A percentile compares a stretch with the other conserved stretches of the same genome.
Conservation (phyloP, 2,113 vertebrate species). For the Lathamus discolor region DNA sequence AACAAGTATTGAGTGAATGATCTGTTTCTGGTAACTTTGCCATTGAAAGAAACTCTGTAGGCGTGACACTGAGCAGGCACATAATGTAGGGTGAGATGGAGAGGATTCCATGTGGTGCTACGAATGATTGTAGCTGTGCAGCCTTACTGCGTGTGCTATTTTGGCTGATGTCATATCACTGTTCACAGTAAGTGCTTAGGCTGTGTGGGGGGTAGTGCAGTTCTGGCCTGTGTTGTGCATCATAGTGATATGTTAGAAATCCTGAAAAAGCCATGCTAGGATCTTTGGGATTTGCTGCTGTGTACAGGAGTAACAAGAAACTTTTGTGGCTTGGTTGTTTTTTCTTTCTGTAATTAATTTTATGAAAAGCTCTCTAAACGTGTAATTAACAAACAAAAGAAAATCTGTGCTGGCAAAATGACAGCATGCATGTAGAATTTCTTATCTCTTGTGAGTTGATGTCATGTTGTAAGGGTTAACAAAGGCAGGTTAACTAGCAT, state of each 20-base stretch:
- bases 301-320: not conserved
- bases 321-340: not conserved
- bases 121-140: not conserved
- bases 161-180: not conserved
- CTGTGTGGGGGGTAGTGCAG: not conserved
- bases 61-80: rapidly evolving
- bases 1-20: not conserved
- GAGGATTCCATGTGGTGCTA: not conserved
- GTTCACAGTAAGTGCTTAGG: not conserved
- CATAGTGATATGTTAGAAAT: not conserved
- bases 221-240: not conserved
- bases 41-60: not conserved
- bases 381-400: not conserved
- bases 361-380: not conserved
- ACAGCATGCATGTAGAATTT: not conserved
- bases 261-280: not conserved
- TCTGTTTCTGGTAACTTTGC: not conserved
- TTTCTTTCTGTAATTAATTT: not conserved
- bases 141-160: not conserved
- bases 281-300: not conserved
- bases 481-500: not conserved
- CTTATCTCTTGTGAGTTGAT: not conserved
- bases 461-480: not conserved
- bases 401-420: not conserved
- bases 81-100: not conserved